Conservation (phyloP, 2,797 vertebrate genomes). For the Takifugu ocellatus region DNA sequence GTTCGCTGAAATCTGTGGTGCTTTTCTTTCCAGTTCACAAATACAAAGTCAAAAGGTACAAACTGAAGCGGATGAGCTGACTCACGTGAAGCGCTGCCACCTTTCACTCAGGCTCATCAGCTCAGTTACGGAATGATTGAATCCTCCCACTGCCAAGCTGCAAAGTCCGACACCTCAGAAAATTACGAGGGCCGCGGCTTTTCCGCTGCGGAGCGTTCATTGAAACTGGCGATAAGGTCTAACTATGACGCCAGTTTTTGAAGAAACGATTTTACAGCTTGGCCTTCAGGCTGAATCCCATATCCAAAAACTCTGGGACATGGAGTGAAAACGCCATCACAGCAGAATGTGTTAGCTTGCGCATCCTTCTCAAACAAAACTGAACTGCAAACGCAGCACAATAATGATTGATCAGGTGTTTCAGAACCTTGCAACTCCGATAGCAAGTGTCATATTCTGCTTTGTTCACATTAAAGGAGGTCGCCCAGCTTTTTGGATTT, state of each 20-base stretch:
- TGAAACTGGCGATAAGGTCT: neutral
- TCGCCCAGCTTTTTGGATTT: neutral
- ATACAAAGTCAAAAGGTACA: constrained; percentile 52
- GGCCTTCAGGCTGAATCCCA: constrained; percentile 22
- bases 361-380: neutral
- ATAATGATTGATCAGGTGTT: neutral
- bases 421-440: too few relatives aligned
- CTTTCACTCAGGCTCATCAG: constrained; percentile 61
- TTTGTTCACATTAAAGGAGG: neutral
- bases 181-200: neutral
- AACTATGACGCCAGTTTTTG: constrained; percentile 7
- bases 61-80: constrained; percentile 59
- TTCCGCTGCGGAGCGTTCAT: neutral
- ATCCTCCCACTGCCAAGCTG: constrained; percentile 42
- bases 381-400: neutral
- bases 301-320: neutral
- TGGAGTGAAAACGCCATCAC: neutral
- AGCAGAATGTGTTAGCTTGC: neutral
- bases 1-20: constrained; percentile 4
- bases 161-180: constrained; percentile 38
- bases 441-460: neutral
- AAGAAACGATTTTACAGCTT: constrained; percentile 40
- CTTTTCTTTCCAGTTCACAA: constrained; percentile 52
- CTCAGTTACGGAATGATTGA: constrained; percentile 46
- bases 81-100: constrained; percentile 46